A percentile compares a stretch with the other conserved stretches of the same genome.
phyloP scores from a whole-genome alignment of 1,140 invertebrate species.

The Drosophila micromelanica region DNA sequence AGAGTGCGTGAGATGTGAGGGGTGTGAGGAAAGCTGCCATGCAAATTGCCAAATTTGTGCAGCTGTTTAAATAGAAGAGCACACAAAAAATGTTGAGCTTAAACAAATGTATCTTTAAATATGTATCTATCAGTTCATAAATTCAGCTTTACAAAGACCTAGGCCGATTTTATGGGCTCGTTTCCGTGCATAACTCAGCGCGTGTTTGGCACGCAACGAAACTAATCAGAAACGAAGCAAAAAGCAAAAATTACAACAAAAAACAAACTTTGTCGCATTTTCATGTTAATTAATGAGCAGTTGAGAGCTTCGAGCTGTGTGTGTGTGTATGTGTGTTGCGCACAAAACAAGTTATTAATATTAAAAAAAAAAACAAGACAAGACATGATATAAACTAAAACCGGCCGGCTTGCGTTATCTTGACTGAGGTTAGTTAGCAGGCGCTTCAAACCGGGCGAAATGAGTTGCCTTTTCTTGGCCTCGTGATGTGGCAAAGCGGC shows the following conservation, averaged over 20 bases:
- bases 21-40: not conserved
- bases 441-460: not conserved
- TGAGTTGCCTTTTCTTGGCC: conserved; percentile 46
- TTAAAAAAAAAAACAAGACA: conserved; percentile 4
- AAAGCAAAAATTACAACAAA: conserved; percentile 4
- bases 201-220: conserved; percentile 59
- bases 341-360: conserved; percentile 42
- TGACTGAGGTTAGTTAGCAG: conserved; percentile 71
- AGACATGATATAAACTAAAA: conserved; percentile 17
- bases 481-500: conserved; percentile 14
- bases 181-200: conserved; percentile 58
- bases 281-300: conserved; percentile 72
- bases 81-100: conserved; percentile 10
- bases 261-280: conserved; percentile 53
- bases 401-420: conserved; percentile 54
- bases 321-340: conserved; percentile 16
- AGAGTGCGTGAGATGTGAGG: not conserved
- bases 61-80: conserved; percentile 46
- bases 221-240: conserved; percentile 42
- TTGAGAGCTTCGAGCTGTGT: conserved; percentile 23
- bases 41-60: conserved; percentile 28
- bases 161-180: conserved; percentile 45
- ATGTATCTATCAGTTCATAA: conserved; percentile 40
- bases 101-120: conserved; percentile 22
- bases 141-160: conserved; percentile 44